These are phyloP conservation scores for Drosophila mojavensis DNA, from an alignment of 1,140 invertebrate species.

Conservation along the genomic window DNA sequence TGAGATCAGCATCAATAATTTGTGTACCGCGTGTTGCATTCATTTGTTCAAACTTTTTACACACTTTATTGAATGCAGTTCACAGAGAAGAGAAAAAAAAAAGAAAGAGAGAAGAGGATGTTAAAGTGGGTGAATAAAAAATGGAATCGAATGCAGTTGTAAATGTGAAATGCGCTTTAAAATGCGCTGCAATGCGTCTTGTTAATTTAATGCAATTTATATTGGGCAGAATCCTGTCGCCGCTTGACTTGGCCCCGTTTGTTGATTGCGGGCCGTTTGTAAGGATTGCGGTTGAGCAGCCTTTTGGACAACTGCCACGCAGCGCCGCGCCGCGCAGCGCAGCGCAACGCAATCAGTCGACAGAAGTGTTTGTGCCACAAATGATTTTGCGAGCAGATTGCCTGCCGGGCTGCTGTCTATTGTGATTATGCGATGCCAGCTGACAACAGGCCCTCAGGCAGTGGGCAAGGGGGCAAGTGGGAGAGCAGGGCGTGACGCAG, in stretches of 20 bases:
- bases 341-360: slow-evolving; percentile 41
- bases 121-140: slow-evolving; percentile 22
- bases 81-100: background rate
- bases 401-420: slow-evolving; percentile 63
- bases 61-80: background rate
- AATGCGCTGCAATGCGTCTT: slow-evolving; percentile 41
- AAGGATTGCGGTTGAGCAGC: slow-evolving; percentile 18
- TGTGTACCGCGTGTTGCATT: background rate
- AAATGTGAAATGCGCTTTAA: slow-evolving; percentile 41
- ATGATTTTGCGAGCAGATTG: slow-evolving; percentile 52
- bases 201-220: slow-evolving; percentile 54
- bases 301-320: slow-evolving; percentile 17
- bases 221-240: slow-evolving; percentile 4
- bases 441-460: slow-evolving; percentile 57
- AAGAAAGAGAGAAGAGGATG: background rate
- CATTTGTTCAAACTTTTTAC: background rate
- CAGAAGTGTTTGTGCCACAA: slow-evolving; percentile 44
- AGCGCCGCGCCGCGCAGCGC: slow-evolving; percentile 11
- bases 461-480: background rate
- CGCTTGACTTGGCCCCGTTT: slow-evolving; percentile 2
- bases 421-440: slow-evolving; percentile 70
- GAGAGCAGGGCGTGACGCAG: slow-evolving; percentile 19
- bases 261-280: slow-evolving; percentile 23
- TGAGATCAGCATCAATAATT: background rate
- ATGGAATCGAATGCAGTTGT: slow-evolving; percentile 27